Conservation (phyloP, 2,113 vertebrate genomes). For the Cricetomys ansorgei region DNA sequence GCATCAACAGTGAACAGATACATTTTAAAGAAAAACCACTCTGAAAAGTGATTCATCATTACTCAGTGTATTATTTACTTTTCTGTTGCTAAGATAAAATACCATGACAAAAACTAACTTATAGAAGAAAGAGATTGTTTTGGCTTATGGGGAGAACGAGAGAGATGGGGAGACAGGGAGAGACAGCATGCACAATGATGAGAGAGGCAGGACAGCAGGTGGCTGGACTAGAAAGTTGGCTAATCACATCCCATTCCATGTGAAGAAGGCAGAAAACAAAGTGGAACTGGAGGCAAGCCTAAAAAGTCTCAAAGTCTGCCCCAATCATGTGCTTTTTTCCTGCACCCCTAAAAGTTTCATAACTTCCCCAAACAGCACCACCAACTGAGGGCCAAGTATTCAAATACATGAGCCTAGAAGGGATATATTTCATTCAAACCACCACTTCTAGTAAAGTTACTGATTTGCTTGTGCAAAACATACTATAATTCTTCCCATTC, state of each 20-base stretch:
- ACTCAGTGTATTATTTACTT: not conserved
- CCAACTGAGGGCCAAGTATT: not conserved
- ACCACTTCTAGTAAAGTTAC: not conserved
- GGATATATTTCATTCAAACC: not conserved
- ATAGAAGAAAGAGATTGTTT: not conserved
- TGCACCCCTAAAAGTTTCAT: not conserved
- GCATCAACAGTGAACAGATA: not conserved
- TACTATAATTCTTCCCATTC: not conserved
- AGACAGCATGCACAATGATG: not conserved
- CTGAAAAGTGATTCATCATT: not conserved
- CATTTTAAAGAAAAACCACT: conserved; percentile 6
- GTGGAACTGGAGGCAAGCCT: not conserved
- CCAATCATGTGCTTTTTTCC: not conserved
- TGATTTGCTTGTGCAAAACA: not conserved
- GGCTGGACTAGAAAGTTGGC: not conserved
- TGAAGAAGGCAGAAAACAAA: not conserved
- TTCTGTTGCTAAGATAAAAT: not conserved
- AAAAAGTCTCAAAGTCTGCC: not conserved
- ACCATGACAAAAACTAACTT: not conserved
- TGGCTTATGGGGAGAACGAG: not conserved
- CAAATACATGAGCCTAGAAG: not conserved
- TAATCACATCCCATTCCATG: not conserved
- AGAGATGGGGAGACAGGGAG: not conserved
- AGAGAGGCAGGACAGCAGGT: not conserved
- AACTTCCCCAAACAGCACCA: not conserved